Base-by-base conservation (phyloP, 1,140 invertebrate genomes). In the Bombus turneri region DNA sequence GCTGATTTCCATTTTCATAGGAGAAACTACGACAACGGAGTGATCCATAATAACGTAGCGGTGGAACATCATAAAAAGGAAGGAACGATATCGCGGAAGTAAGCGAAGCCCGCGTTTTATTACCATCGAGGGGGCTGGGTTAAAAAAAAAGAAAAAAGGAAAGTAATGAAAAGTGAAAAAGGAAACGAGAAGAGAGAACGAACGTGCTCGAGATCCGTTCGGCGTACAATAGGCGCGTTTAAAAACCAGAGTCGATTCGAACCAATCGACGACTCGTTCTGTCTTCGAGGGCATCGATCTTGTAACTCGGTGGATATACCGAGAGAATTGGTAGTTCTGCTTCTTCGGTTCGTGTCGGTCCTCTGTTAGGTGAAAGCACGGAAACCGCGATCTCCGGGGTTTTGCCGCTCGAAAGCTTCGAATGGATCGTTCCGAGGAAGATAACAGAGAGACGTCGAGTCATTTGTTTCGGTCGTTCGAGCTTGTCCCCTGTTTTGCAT, bases 221-320 rank as follows among this genome's bases (percentile, higher is more conserved):
- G 64, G 28, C 34, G 31, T 69, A 81, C 79, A 28, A 53, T 31
- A 28, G 12, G 66, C 73, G 64, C 64, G 28, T 78, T 78, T 84
- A 78, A 69, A 71, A 81, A 71, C 28, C 76, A 34, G 41, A 73
- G 41, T 66, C 69, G 83, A 85, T 81, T 68, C 87, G 74, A 87
- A 79, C 64, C 64, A 77, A 74, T 34, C 53, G 87, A 76, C 78
- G 62, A 80, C 59, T 81, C 59, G 78, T 76, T 64, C 81, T 64
- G 41, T 69, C 84, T 78, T 85, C 69, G 57, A 59, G 73, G 53
- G 74, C 88, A 90, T 89, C 85, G 78, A 90, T 90, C 88, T 85
- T 76, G 64, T 74, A 90, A 89, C 88, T 87, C 75, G 43, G 68
- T 69, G 79, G 76, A 57, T 64, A 43, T 10, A 47, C n/a, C 41